These are phyloP conservation scores for Epizoanthus illoricatus DNA, from an alignment of 92 coral and sea anemone genomes.

Conservation along the genomic window DNA sequence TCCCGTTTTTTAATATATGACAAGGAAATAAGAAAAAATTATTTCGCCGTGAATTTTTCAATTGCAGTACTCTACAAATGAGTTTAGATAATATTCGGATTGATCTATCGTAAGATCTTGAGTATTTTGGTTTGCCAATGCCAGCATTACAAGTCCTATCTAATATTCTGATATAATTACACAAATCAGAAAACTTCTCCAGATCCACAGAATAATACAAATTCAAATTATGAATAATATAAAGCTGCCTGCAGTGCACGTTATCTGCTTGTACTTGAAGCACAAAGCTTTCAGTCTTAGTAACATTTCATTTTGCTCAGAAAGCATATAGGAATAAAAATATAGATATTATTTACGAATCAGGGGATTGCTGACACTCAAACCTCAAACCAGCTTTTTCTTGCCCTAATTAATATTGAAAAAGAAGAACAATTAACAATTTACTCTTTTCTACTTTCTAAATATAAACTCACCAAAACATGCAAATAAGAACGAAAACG, in stretches of 20 bases:
- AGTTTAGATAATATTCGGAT: neutral
- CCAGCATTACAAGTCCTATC: neutral
- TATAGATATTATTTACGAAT: neutral
- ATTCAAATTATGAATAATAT: slow-evolving; percentile 47
- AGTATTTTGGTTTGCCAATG: neutral
- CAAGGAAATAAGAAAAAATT: neutral
- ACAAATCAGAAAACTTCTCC: slow-evolving; percentile 4
- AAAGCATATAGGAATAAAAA: slow-evolving; percentile 23
- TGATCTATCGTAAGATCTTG: neutral
- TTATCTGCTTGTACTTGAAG: slow-evolving; percentile 7
- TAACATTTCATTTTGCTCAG: slow-evolving; percentile 29
- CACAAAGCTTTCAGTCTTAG: slow-evolving; percentile 39
- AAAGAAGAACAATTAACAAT: slow-evolving; percentile 39
- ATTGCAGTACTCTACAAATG: neutral
- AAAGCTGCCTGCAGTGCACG: slow-evolving; percentile 50
- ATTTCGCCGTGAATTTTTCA: neutral
- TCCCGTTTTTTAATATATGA: neutral
- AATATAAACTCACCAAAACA: slow-evolving; percentile 16
- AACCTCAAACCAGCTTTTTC: slow-evolving; percentile 39
- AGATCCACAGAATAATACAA: slow-evolving; percentile 42
- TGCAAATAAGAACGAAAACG: slow-evolving; percentile 27
- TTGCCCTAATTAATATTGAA: slow-evolving; percentile 41
- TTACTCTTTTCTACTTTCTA: slow-evolving; percentile 20
- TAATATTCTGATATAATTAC: slow-evolving; percentile 30
- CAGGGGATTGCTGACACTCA: slow-evolving; percentile 21